phyloP scores from a whole-genome alignment of 2,113 vertebrate genomes.

The Corythornis cristatus region DNA sequence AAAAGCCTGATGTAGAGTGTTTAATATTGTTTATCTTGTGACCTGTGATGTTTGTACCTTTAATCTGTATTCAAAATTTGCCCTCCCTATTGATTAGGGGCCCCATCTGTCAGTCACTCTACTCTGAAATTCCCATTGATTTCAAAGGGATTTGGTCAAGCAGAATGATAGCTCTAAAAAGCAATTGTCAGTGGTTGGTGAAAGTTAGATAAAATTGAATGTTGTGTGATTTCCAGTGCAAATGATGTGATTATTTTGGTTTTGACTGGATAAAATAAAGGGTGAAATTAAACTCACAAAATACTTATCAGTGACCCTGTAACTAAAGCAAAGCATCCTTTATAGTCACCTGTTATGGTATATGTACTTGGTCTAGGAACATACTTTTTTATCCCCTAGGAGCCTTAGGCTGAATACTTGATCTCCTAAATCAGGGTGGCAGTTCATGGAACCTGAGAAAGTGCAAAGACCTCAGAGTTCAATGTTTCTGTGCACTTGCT shows the following conservation, averaged over 20 bases:
- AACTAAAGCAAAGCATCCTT: neutral
- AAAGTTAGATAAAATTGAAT: neutral
- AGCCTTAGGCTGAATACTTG: neutral
- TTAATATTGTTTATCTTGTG: neutral
- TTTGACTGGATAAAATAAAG: constrained; percentile 4
- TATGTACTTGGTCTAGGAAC: neutral
- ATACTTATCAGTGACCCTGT: neutral
- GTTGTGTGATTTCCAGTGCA: neutral
- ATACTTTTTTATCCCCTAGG: neutral
- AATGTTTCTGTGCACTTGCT: neutral
- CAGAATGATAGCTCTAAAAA: neutral
- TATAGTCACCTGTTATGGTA: neutral
- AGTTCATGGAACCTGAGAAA: neutral
- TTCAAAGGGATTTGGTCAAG: constrained; percentile 11
- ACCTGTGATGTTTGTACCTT: neutral
- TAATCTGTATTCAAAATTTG: neutral
- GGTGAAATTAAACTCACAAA: neutral
- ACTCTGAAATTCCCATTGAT: constrained; percentile 36
- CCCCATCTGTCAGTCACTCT: neutral
- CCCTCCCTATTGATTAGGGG: neutral
- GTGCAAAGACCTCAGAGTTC: neutral
- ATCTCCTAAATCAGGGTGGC: neutral
- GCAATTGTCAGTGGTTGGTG: neutral
- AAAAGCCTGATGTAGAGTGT: neutral
- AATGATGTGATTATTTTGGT: neutral